Conservation (phyloP, 2,113 vertebrate genomes). For the Pogonocichla stellata region DNA sequence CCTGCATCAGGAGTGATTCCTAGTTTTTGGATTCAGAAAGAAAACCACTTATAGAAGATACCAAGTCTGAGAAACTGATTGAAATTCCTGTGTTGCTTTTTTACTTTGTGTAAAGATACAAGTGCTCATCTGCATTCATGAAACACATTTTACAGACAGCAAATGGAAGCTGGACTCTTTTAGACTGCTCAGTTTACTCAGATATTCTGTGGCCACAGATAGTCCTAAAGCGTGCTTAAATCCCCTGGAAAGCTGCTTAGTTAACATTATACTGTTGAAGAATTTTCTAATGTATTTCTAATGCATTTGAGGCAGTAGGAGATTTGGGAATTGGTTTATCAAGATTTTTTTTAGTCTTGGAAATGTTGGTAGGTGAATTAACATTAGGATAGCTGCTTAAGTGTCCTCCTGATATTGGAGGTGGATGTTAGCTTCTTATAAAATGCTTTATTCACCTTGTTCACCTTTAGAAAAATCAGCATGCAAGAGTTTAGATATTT, state of each 20-base stretch:
- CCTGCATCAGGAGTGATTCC: neutral
- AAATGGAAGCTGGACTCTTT: neutral
- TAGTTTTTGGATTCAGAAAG: neutral
- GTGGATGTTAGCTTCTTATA: neutral
- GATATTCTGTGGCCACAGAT: neutral
- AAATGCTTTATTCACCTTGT: neutral
- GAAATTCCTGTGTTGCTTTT: neutral
- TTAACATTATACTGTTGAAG: neutral
- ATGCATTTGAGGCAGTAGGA: neutral
- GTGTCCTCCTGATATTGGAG: neutral
- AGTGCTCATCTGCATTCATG: accelerated
- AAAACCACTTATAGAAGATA: neutral
- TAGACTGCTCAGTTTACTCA: neutral
- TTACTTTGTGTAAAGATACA: neutral
- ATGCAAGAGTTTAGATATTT: neutral
- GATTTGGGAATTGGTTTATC: neutral
- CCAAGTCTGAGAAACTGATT: neutral
- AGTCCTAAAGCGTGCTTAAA: neutral
- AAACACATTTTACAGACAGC: neutral
- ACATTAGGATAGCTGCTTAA: neutral
- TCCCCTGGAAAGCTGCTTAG: neutral
- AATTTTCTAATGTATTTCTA: neutral
- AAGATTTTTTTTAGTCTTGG: neutral
- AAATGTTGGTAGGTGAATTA: neutral
- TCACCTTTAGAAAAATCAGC: neutral